Base-by-base conservation (phyloP, 2,797 vertebrate genomes). In the Smutsia gigantea region DNA sequence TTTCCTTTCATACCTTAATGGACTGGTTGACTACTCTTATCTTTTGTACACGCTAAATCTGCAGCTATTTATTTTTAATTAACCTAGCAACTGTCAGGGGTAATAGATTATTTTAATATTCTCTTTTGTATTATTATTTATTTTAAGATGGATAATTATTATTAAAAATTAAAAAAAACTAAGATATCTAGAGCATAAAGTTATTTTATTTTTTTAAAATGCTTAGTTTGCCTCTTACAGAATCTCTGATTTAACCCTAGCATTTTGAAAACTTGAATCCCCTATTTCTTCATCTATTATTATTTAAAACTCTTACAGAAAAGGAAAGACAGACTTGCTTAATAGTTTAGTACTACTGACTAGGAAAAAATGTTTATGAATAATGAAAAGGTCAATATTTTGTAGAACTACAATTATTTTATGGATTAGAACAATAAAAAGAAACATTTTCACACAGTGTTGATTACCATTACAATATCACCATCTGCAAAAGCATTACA, bases 221-320 rank as follows among this genome's bases (percentile, higher is more conserved):
- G 42, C 42, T 1, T 7, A 82, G 4, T 49, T n/a, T 78, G 15
- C 15, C 49, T 68, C 5, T 79, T 85, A 49, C 7, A 18, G 39
- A 93, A 84, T 34, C 85, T 92, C 71, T 93, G 49, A 96, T 96
- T 93, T 74, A 93, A 77, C 46, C 94, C 59, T 61, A 94, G 59
- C 90, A 96, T 61, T 88, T 4, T 96, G 61, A 95, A 96, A 87
- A 97, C 93, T 90, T 90, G n/a, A 93, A 61, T 97, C 84, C 90
- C 85, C 68, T 97, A 97, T 94, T 97, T 92, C 88, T 97, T 78
- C 23, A 93, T 13, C 31, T 90, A 15, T 75, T 97, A 55, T 90
- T 97, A 97, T 97, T 97, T 72, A 96, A 90, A 55, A 89, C 27
- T 12, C 7, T 86, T 82, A 94, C 0, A 2, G 63, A 79, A 87